These are phyloP conservation scores for Onychomys leucogaster DNA, from an alignment of 2,797 vertebrate species.

Conservation along the genomic window DNA sequence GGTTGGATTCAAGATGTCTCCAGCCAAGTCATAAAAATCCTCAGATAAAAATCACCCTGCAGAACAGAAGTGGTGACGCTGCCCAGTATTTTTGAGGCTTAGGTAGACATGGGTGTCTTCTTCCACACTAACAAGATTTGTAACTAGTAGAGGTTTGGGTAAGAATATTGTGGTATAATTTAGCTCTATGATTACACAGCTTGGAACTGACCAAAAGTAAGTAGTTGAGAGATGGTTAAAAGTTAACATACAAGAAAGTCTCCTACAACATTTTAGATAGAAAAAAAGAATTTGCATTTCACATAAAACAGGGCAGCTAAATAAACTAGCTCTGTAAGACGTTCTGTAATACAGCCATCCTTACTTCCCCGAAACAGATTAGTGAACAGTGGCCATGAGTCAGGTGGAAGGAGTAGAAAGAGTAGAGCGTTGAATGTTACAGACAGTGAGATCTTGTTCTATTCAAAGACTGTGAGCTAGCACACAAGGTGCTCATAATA, in stretches of 20 bases:
- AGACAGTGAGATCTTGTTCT: not conserved
- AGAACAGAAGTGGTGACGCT: not conserved
- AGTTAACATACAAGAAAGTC: slow-evolving; percentile 17
- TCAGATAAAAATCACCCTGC: slow-evolving; percentile 11
- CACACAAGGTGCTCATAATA: not conserved
- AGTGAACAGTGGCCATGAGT: not conserved
- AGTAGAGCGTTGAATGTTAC: not conserved
- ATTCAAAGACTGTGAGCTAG: not conserved
- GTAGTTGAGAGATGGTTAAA: not conserved
- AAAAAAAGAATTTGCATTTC: not conserved
- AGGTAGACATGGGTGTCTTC: not conserved
- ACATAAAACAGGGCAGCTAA: not conserved
- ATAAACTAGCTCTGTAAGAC: slow-evolving; percentile 8
- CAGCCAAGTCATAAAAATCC: not conserved
- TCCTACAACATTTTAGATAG: not conserved
- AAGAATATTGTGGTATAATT: not conserved
- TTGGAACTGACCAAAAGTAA: slow-evolving; percentile 54
- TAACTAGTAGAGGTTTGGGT: not conserved
- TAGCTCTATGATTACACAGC: slow-evolving; percentile 3
- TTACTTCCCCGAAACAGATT: not conserved
- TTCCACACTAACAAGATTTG: not conserved
- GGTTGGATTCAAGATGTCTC: not conserved
- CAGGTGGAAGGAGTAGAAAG: slow-evolving; percentile 17
- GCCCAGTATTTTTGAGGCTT: not conserved
- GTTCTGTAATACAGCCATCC: not conserved